Conservation (phyloP, 2,797 vertebrate species). For the Euphonia xanthogaster region DNA sequence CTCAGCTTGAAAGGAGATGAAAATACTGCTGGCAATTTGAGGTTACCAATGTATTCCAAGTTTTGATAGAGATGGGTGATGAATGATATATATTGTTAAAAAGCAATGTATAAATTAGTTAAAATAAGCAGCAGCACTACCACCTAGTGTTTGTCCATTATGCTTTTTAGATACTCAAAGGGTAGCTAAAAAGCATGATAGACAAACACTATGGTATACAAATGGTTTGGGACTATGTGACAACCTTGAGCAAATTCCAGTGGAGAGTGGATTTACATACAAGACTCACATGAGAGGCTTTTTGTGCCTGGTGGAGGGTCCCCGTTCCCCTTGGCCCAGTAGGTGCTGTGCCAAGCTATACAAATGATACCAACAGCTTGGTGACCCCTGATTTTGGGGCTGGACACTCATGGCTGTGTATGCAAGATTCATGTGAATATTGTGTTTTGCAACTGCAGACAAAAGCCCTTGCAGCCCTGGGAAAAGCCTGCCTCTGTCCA, state of each 20-base stretch:
- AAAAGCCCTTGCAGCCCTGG: background rate
- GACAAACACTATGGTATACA: background rate
- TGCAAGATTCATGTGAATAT: background rate
- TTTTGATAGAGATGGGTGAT: background rate
- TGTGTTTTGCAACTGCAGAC: background rate
- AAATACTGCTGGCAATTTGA: background rate
- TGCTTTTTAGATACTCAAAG: background rate
- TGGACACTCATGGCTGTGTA: background rate
- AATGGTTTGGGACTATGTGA: background rate
- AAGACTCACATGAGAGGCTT: background rate
- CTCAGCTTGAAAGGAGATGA: background rate
- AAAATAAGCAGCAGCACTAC: background rate
- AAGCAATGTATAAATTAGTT: background rate
- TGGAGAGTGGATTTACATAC: background rate
- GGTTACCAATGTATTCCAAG: background rate
- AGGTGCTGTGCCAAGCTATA: background rate
- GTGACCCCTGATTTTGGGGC: background rate
- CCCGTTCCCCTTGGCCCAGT: accelerated
- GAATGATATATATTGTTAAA: background rate
- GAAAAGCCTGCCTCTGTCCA: background rate
- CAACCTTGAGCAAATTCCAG: background rate
- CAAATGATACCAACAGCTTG: background rate
- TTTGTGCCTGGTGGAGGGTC: background rate
- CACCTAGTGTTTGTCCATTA: accelerated
- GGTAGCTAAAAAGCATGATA: too few species aligned